Conservation (phyloP, 1,140 invertebrate species). For the Aphelenchoides besseyi region DNA sequence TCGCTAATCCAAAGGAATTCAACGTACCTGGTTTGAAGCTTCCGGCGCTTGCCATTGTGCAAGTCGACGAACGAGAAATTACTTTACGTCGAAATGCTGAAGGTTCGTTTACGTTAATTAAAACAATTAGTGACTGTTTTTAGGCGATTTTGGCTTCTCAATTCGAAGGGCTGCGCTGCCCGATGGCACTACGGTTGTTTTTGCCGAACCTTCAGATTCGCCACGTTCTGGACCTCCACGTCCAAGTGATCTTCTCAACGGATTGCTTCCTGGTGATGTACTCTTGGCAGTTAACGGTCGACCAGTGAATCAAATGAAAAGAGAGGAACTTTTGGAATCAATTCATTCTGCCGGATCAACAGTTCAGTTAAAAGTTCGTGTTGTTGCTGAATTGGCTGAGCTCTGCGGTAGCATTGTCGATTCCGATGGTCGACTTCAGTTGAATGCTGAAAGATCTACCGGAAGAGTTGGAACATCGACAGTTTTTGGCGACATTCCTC, state of each 20-base stretch:
- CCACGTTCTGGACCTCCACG: constrained; percentile 68
- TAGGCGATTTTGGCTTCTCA: constrained; percentile 89
- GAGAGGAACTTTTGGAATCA: constrained; percentile 88
- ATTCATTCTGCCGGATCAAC: constrained; percentile 79
- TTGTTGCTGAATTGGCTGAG: constrained; percentile 80
- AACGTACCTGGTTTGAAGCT: constrained; percentile 70
- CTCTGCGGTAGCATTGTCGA: constrained; percentile 72
- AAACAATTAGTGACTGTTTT: constrained; percentile 21
- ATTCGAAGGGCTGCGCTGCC: constrained; percentile 74
- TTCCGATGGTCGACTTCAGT: constrained; percentile 36
- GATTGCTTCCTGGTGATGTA: constrained; percentile 81
- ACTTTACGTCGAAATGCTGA: constrained; percentile 76
- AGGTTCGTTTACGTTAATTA: constrained; percentile 27
- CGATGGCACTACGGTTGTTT: constrained; percentile 72
- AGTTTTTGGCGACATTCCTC: constrained; percentile 49
- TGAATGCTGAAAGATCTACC: constrained; percentile 28
- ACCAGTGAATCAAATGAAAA: constrained; percentile 76
- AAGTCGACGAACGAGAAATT: constrained; percentile 73
- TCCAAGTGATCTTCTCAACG: constrained; percentile 70
- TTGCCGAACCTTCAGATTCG: constrained; percentile 83
- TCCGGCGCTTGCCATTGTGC: constrained; percentile 74
- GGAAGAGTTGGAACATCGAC: constrained; percentile 32
- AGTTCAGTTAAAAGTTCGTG: constrained; percentile 77
- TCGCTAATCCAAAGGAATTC: constrained; percentile 56
- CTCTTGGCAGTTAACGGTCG: constrained; percentile 78